These are phyloP conservation scores for Adineta ricciae DNA, from an alignment of 2,888 invertebrate genomes.

Conservation along the genomic window DNA sequence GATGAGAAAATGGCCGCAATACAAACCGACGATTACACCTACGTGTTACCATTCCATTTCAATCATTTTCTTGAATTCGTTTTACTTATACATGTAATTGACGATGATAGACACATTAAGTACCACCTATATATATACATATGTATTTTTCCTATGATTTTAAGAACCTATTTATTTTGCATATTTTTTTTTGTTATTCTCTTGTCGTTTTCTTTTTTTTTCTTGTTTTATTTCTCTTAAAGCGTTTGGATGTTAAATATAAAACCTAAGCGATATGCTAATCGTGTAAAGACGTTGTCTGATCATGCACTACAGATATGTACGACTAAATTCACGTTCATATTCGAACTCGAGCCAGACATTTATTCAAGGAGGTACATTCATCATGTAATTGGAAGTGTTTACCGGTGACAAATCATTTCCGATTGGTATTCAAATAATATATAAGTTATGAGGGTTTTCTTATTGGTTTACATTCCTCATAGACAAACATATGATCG, in stretches of 20 bases:
- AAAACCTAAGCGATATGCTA: background rate
- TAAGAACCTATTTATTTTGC: background rate
- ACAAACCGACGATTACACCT: background rate
- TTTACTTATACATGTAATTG: background rate
- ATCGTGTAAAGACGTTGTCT: background rate
- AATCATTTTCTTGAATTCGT: background rate
- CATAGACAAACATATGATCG: too few species aligned
- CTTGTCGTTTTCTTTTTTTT: background rate
- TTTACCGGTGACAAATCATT: too few species aligned
- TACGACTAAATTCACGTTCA: too few species aligned
- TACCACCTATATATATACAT: background rate
- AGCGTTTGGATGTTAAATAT: background rate
- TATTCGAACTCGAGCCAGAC: too few species aligned
- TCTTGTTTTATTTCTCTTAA: background rate
- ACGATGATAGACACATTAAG: background rate
- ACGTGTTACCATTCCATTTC: background rate
- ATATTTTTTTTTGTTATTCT: background rate
- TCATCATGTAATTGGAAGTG: too few species aligned
- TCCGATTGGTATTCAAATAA: too few species aligned
- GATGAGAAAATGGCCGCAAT: background rate
- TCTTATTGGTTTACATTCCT: too few species aligned
- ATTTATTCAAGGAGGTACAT: too few species aligned
- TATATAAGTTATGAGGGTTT: too few species aligned
- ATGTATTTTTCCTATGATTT: background rate
- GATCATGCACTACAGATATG: too few species aligned